These are phyloP conservation scores for Pelmatolapia mariae DNA, from an alignment of 2,113 vertebrate genomes.

Conservation along the genomic window DNA sequence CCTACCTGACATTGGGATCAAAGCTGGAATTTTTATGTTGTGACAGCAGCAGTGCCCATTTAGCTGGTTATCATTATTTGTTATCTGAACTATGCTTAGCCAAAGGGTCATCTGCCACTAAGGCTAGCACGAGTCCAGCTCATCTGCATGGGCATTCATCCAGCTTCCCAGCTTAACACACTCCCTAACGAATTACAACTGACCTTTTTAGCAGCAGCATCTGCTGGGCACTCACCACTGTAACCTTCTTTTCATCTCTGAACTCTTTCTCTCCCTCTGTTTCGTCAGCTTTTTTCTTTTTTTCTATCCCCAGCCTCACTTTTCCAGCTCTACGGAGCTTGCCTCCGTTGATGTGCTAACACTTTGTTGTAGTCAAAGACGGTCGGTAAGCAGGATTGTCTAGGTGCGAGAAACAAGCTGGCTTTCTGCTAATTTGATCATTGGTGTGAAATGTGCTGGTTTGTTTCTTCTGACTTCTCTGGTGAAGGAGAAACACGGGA, in stretches of 20 bases:
- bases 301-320: not conserved
- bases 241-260: slow-evolving; percentile 30
- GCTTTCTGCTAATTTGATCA: slow-evolving; percentile 15
- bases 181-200: slow-evolving; percentile 37
- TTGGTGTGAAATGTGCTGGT: not conserved
- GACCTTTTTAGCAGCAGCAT: slow-evolving; percentile 46
- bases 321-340: not conserved
- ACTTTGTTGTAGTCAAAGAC: not conserved
- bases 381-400: not conserved
- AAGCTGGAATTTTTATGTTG: not conserved
- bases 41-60: not conserved
- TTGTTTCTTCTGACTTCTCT: not conserved
- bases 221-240: slow-evolving; percentile 22
- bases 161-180: slow-evolving; percentile 10
- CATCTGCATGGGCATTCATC: not conserved
- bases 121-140: not conserved
- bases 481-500: not conserved
- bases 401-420: not conserved
- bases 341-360: not conserved
- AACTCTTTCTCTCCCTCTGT: not conserved
- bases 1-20: not conserved
- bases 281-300: not conserved
- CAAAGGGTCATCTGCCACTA: not conserved
- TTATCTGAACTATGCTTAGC: not conserved
- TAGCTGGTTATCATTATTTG: not conserved